A percentile compares a stretch with the other conserved stretches of the same genome.
These are phyloP conservation scores for Drosophila jambulina DNA, from an alignment of 1,140 invertebrate genomes.

Conservation along the genomic window DNA sequence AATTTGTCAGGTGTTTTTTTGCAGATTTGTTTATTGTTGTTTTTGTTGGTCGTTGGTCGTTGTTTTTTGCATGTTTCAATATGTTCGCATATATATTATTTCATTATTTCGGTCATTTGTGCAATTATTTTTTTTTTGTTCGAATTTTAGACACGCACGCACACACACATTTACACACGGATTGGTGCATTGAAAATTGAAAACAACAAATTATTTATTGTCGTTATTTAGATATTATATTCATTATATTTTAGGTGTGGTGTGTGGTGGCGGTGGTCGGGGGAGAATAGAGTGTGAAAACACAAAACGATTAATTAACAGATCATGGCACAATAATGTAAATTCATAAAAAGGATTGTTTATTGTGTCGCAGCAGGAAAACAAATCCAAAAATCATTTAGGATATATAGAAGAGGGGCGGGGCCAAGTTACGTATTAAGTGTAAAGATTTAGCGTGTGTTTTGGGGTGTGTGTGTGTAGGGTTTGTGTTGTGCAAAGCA, in stretches of 20 bases:
- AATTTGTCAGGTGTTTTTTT: constrained; percentile 46
- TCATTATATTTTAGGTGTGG: constrained; percentile 15
- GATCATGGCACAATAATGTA: constrained; percentile 48
- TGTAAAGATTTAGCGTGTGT: constrained; percentile 15
- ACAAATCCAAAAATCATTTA: constrained; percentile 39
- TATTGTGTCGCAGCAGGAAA: constrained; percentile 47
- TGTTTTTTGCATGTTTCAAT: constrained; percentile 33
- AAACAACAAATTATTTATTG: constrained; percentile 32
- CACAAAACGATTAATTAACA: constrained; percentile 53
- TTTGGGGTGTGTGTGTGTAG: constrained; percentile 2
- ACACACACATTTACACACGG: constrained; percentile 41
- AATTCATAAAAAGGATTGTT: constrained; percentile 49
- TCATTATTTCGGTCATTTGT: constrained; percentile 41
- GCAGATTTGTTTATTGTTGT: constrained; percentile 42
- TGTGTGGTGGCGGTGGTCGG: constrained; percentile 28
- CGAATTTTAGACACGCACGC: constrained; percentile 23
- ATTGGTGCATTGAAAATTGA: constrained; percentile 42
- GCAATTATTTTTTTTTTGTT: constrained; percentile 20
- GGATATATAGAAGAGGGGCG: background rate
- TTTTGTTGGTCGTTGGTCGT: constrained; percentile 51
- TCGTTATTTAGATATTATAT: constrained; percentile 1
- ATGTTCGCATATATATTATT: constrained; percentile 28
- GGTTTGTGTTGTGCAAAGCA: constrained; percentile 67
- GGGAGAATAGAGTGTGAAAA: constrained; percentile 48
- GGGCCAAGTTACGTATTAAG: constrained; percentile 23